phyloP scores from a whole-genome alignment of 2,888 invertebrate species.

The Phortica magna region DNA sequence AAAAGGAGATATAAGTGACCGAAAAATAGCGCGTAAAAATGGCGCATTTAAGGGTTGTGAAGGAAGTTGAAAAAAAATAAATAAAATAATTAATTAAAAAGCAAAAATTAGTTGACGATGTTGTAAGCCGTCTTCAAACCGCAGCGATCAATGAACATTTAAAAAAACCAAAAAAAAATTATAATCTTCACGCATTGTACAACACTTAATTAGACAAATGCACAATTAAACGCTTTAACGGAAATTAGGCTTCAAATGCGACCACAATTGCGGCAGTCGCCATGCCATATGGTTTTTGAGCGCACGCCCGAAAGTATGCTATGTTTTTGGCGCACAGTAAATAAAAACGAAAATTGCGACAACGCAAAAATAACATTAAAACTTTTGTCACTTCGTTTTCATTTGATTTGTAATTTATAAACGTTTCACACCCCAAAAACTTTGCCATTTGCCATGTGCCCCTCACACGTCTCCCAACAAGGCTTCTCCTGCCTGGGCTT shows the following conservation, averaged over 20 bases:
- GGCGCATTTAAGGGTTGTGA: background rate
- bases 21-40: background rate
- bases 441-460: background rate
- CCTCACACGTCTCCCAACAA: no score
- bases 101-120: no score
- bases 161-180: background rate
- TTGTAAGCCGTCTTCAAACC: no score
- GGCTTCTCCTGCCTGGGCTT: background rate
- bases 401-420: conserved; percentile 36
- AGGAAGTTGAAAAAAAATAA: background rate
- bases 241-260: background rate
- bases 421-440: conserved; percentile 9
- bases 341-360: background rate
- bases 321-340: background rate
- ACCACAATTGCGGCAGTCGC: background rate
- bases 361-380: conserved; percentile 25
- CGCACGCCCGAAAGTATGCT: no score
- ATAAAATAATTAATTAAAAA: background rate
- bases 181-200: conserved; percentile 34
- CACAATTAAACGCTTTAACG: conserved; percentile 1
- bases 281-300: no score
- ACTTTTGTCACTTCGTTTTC: conserved; percentile 32
- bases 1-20: background rate
- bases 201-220: background rate
- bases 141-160: no score